Conservation (phyloP, 1,140 invertebrate species). For the Zaprionus lachaisei region DNA sequence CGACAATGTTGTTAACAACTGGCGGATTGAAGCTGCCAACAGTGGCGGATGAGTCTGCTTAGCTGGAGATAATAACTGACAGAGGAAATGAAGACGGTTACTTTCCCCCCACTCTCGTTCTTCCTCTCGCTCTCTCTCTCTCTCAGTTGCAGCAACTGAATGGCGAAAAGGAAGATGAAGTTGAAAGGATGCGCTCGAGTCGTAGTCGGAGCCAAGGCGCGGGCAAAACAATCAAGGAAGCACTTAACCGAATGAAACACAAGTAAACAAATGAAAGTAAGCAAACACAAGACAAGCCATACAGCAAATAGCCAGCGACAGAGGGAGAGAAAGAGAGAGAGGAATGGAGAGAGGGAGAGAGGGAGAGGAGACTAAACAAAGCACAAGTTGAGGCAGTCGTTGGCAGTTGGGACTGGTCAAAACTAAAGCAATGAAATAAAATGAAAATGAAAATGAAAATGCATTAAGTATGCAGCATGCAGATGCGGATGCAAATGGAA, state of each 20-base stretch:
- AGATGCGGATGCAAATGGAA: constrained; percentile 30
- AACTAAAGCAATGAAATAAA: constrained; percentile 80
- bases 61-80: constrained; percentile 42
- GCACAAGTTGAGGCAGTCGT: constrained; percentile 22
- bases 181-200: constrained; percentile 29
- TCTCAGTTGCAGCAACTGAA: background rate
- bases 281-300: constrained; percentile 72
- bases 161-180: constrained; percentile 8
- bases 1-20: constrained; percentile 66
- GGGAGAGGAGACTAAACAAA: constrained; percentile 25
- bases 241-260: constrained; percentile 82
- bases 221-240: constrained; percentile 77
- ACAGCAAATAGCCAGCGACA: constrained; percentile 45
- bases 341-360: background rate
- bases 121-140: background rate
- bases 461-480: constrained; percentile 74
- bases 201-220: constrained; percentile 32
- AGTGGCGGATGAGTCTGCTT: constrained; percentile 21
- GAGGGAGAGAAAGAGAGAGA: constrained; percentile 20
- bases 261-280: constrained; percentile 81
- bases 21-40: constrained; percentile 35
- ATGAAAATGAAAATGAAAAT: constrained; percentile 71
- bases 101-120: background rate
- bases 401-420: constrained; percentile 39
- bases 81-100: constrained; percentile 15